Percentiles rank a stretch among this genome's conserved stretches.
These are phyloP conservation scores for Labia minor DNA, from an alignment of 2,888 invertebrate species.

Conservation along the genomic window DNA sequence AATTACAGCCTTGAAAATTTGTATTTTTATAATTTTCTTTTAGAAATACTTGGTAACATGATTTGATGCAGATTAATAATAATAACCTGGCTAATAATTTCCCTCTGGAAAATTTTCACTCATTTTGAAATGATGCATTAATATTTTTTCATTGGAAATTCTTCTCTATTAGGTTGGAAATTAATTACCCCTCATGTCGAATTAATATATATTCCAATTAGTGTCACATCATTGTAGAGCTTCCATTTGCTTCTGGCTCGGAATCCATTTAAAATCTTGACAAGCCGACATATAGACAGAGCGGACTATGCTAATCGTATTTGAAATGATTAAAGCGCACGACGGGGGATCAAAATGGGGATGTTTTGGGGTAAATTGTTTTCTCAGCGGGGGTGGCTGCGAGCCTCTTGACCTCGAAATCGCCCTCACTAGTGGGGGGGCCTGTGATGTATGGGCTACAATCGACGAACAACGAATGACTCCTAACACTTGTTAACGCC, in stretches of 20 bases:
- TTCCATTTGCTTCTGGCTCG: not conserved
- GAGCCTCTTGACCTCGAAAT: not conserved
- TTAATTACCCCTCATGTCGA: conserved; percentile 2
- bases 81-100: too few species aligned
- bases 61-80: too few species aligned
- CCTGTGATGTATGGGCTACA: not conserved
- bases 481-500: conserved; percentile 13
- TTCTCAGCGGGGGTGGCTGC: not conserved
- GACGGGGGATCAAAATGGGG: not conserved
- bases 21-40: too few species aligned
- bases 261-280: conserved; percentile 6
- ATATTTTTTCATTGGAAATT: not conserved
- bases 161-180: conserved; percentile 1
- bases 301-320: conserved; percentile 1
- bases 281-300: not conserved
- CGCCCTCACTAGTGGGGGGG: too few species aligned
- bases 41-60: too few species aligned
- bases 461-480: not conserved
- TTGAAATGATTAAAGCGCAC: not conserved
- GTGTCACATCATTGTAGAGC: not conserved
- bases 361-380: not conserved
- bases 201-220: conserved; percentile 13
- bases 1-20: too few species aligned
- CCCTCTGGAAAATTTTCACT: too few species aligned
- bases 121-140: not conserved